Evolutionary conservation across 2,888 invertebrate genomes (phyloP).

Genomic region (Chironomus riparius): DNA sequence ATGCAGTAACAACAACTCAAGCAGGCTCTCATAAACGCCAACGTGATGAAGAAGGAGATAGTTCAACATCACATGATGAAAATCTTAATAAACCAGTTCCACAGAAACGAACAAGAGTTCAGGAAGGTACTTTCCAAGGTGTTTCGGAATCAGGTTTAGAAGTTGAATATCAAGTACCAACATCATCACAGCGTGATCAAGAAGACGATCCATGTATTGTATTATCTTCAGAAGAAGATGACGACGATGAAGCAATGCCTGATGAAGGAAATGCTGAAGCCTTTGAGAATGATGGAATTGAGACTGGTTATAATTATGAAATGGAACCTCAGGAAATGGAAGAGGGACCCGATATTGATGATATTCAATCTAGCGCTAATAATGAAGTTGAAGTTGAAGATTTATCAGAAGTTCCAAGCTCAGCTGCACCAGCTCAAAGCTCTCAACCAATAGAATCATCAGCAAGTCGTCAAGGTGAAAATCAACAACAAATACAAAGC

Average conservation of each 20-base stretch:
- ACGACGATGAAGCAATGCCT: conserved; percentile 37
- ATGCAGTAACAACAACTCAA: conserved; percentile 59
- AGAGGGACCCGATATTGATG: conserved; percentile 43
- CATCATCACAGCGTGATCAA: conserved; percentile 77
- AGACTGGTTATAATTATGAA: conserved; percentile 50
- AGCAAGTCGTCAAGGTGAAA: conserved; percentile 33
- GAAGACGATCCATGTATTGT: conserved; percentile 68
- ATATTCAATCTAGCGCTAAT: conserved; percentile 48
- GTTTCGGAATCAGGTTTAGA: conserved; percentile 51
- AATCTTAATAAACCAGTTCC: conserved; percentile 36
- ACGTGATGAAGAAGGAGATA: conserved; percentile 49
- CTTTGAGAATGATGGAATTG: conserved; percentile 46
- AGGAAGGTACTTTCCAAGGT: conserved; percentile 35
- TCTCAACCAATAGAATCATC: conserved; percentile 29
- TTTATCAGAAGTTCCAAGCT: conserved; percentile 52
- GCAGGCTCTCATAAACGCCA: conserved; percentile 55
- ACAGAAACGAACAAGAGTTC: conserved; percentile 38
- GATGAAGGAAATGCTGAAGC: conserved; percentile 51
- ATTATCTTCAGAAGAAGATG: conserved; percentile 62
- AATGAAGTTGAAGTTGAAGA: conserved; percentile 59
- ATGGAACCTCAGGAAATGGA: conserved; percentile 48
- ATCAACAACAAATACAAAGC: conserved; percentile 55
- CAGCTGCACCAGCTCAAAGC: conserved; percentile 38
- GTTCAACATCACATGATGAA: conserved; percentile 44
- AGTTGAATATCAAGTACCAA: conserved; percentile 77